A percentile compares a stretch with the other conserved stretches of the same genome.
phyloP scores from a whole-genome alignment of 2,113 vertebrate species.

The Silurus meridionalis region DNA sequence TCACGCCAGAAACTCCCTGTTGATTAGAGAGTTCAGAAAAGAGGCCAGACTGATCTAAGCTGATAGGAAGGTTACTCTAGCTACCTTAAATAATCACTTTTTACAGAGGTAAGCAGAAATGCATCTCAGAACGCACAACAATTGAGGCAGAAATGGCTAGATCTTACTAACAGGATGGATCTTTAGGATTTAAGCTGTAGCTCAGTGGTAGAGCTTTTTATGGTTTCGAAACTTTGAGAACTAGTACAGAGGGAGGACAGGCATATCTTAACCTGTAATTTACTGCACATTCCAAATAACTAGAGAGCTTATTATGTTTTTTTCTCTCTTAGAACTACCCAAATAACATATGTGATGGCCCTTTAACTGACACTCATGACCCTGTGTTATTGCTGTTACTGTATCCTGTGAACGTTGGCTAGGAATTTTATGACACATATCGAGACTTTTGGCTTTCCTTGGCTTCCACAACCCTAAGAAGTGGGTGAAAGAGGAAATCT shows the following conservation, averaged over 20 bases:
- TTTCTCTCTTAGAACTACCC: background rate
- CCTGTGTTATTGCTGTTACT: background rate
- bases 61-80: background rate
- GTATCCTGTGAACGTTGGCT: constrained; percentile 1
- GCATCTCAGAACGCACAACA: background rate
- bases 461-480: background rate
- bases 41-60: background rate
- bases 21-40: background rate
- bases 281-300: background rate
- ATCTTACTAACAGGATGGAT: background rate
- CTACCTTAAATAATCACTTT: background rate
- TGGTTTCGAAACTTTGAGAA: too few relatives aligned
- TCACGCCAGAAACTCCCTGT: background rate
- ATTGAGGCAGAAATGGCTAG: background rate
- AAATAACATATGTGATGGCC: background rate
- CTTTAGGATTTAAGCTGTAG: too few relatives aligned
- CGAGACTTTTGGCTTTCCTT: background rate
- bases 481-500: constrained; percentile 28
- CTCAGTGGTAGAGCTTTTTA: too few relatives aligned
- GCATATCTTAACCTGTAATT: background rate
- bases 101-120: background rate
- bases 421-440: background rate
- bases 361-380: background rate
- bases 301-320: background rate
- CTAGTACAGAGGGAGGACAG: background rate